Evolutionary conservation across 1,140 invertebrate genomes (phyloP), one percentile per base, ranked within the genome.

Genomic region (Chironomus striatipennis): DNA sequence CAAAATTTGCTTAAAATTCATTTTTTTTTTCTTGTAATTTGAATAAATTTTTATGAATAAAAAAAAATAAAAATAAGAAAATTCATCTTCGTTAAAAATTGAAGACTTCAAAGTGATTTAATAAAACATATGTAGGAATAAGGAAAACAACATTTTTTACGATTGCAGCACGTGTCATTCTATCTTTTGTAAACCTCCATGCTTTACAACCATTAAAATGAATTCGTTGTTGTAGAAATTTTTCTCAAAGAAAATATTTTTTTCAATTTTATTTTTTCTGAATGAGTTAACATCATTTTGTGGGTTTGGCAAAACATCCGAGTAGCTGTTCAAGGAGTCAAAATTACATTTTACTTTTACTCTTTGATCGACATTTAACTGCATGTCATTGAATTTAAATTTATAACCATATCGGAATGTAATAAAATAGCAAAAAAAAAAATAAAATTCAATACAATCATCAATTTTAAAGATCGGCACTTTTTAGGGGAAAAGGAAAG

Each of bases 361-460:
- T 34, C 24, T 5, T 15, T 47, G 43, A 47, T 47, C 43, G 43
- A 47, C 43, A 15, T 47, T 47, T 47, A 47, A 47, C 43, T 47
- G 43, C 43, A 47, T 47, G 43, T 47, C 43, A 47, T 47, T 47
- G 43, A 47, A 47, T 47, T 47, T 47, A 47, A 47, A 47, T 47
- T 47, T 47, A 47, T 47, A 47, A 47, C 43, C 43, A 9, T 10
- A 47, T 47, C 43, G 43, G 8, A 47, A 47, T 47, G 15, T 47
- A 47, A 47, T 34, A 47, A 47, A 47, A 47, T 47, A 47, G 43
- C 8, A 47, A 47, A 47, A 47, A 15, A 47, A 2, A 8, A 8
- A 47, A 5, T 34, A 2, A 34, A 34, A 34, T 34, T 34, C 24
- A 34, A 34, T 34, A 34, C 24, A 34, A 34, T 34, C 24, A 34